Evolutionary conservation across 2,888 invertebrate species (phyloP).

Genomic region (Thecocarcelia acutangulata): DNA sequence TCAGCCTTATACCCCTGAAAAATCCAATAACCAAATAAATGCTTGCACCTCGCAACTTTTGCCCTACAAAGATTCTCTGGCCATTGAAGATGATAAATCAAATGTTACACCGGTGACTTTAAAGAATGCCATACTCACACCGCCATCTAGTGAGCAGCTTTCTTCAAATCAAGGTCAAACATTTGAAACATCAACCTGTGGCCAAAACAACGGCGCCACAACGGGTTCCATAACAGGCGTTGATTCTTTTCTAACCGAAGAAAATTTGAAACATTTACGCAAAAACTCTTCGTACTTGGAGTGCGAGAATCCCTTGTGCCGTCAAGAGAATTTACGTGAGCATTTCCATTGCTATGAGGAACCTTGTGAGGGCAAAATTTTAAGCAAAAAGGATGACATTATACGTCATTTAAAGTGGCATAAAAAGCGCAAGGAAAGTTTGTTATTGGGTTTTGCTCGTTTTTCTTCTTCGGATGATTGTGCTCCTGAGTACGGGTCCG

Average conservation of each 20-base stretch:
- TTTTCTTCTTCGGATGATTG: slow-evolving; percentile 98
- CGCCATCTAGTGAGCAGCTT: slow-evolving; percentile 77
- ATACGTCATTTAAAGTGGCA: slow-evolving; percentile 99
- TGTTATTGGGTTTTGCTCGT: slow-evolving; percentile 91
- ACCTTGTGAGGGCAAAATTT: slow-evolving; percentile 89
- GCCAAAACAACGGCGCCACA: slow-evolving; percentile 11
- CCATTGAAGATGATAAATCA: slow-evolving; percentile 67
- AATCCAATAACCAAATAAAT: slow-evolving; percentile 72
- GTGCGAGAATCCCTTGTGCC: slow-evolving; percentile 79
- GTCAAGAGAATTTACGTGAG: slow-evolving; percentile 84
- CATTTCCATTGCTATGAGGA: slow-evolving; percentile 94
- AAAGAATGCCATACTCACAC: slow-evolving; percentile 75
- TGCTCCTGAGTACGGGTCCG: slow-evolving; percentile 88
- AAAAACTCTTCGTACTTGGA: slow-evolving; percentile 81
- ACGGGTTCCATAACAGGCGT: slow-evolving; percentile 70
- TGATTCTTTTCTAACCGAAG: slow-evolving; percentile 78
- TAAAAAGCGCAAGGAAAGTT: slow-evolving; percentile 97
- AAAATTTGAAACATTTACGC: slow-evolving; percentile 78
- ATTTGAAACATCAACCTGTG: slow-evolving; percentile 50
- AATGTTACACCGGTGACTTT: slow-evolving; percentile 73
- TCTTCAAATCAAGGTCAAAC: slow-evolving; percentile 57
- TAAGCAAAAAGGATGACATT: slow-evolving; percentile 99
- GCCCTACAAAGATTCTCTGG: slow-evolving; percentile 6
- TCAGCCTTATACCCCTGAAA: slow-evolving; percentile 76
- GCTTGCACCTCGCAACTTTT: slow-evolving; percentile 29